These are phyloP conservation scores for Coluber constrictor DNA, from an alignment of 2,797 vertebrate genomes.

Conservation along the genomic window DNA sequence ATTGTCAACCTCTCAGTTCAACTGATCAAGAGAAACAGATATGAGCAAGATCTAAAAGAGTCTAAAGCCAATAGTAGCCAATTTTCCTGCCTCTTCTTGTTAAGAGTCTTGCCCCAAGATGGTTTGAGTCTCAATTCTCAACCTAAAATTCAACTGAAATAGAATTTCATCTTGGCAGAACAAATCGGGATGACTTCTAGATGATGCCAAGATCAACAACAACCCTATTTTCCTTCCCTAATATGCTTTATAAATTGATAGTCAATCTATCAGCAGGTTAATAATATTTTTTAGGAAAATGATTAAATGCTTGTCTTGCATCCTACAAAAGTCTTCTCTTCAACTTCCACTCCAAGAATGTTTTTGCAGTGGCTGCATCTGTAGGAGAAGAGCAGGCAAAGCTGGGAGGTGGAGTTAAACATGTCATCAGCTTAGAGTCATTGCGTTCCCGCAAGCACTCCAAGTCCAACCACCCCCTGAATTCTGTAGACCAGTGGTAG, in stretches of 20 bases:
- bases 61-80: not conserved
- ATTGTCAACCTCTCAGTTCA: not conserved
- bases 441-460: no score
- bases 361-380: not conserved
- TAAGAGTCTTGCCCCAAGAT: not conserved
- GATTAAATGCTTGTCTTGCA: not conserved
- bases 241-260: not conserved
- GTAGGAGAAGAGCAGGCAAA: no score
- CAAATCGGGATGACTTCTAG: not conserved
- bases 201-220: not conserved
- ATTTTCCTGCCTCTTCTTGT: not conserved
- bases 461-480: no score
- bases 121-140: not conserved
- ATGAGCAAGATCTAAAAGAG: not conserved
- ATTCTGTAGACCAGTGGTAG: no score
- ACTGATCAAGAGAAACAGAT: not conserved
- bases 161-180: not conserved
- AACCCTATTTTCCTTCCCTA: no score
- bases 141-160: not conserved
- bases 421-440: no score
- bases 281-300: not conserved
- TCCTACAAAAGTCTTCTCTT: not conserved
- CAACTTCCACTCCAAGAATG: not conserved
- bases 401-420: no score
- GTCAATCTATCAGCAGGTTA: not conserved